A percentile compares a stretch with the other conserved stretches of the same genome.
phyloP scores from a whole-genome alignment of 2,888 invertebrate genomes.

The Auanema sp. region DNA sequence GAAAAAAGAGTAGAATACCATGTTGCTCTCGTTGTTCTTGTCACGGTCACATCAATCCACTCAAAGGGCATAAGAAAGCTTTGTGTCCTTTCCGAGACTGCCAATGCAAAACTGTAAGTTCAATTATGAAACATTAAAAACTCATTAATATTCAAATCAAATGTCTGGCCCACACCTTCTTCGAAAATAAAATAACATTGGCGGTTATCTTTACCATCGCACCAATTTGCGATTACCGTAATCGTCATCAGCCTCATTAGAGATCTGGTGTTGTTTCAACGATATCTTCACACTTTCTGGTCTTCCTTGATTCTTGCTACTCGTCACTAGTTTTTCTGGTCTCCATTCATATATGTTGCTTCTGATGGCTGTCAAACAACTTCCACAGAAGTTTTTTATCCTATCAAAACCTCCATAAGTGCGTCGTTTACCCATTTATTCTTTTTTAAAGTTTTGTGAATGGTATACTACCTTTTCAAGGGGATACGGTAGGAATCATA shows the following conservation, averaged over 20 bases:
- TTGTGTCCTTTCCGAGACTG: slow-evolving; percentile 53
- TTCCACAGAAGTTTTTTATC: too few relatives aligned
- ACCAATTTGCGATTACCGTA: background rate
- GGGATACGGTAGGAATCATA: too few relatives aligned
- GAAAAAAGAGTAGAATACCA: slow-evolving; percentile 52
- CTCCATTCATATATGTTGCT: too few relatives aligned
- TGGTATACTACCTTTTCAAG: too few relatives aligned
- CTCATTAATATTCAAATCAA: background rate
- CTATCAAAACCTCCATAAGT: too few relatives aligned
- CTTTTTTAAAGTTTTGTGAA: slow-evolving; percentile 2
- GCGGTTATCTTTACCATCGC: background rate
- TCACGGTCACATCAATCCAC: slow-evolving; percentile 53
- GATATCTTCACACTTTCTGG: too few relatives aligned
- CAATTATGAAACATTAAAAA: background rate
- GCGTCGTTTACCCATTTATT: background rate
- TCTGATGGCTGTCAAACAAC: too few relatives aligned
- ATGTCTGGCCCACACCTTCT: background rate
- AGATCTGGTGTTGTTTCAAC: too few relatives aligned
- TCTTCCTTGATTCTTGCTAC: too few relatives aligned
- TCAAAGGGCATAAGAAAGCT: slow-evolving; percentile 60
- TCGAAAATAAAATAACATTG: background rate
- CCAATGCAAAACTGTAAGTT: slow-evolving; percentile 49
- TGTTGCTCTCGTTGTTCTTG: slow-evolving; percentile 61
- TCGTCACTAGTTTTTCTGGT: too few relatives aligned
- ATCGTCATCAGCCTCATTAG: background rate